phyloP scores from a whole-genome alignment of 2,888 invertebrate genomes.

The Hypsopygia costalis region DNA sequence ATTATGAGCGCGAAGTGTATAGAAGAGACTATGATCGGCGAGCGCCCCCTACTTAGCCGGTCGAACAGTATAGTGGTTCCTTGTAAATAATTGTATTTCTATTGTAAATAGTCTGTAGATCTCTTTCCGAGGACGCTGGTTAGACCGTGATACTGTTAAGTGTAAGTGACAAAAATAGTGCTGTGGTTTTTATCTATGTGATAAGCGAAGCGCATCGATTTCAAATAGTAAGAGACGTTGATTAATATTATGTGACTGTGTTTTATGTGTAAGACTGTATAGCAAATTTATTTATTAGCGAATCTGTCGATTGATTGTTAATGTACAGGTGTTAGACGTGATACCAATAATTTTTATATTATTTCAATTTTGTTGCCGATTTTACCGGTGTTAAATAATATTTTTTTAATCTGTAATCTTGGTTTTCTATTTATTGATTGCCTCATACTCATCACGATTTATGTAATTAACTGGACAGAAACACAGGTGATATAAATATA shows the following conservation, averaged over 20 bases:
- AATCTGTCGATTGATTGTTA: conserved; percentile 64
- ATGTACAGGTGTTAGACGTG: conserved; percentile 65
- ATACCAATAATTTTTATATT: conserved; percentile 68
- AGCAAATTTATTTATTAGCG: conserved; percentile 75
- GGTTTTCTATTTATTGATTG: conserved; percentile 62
- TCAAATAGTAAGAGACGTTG: conserved; percentile 45
- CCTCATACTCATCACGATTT: conserved; percentile 45
- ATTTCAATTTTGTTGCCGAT: conserved; percentile 64
- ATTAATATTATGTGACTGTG: conserved; percentile 47
- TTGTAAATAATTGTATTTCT: conserved; percentile 60
- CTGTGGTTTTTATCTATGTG: conserved; percentile 77
- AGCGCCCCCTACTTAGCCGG: conserved; percentile 78
- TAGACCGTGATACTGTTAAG: conserved; percentile 56
- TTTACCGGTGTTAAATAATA: conserved; percentile 44
- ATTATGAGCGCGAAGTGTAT: conserved; percentile 79
- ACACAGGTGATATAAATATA: conserved; percentile 64
- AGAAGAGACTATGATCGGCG: conserved; percentile 83
- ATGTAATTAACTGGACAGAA: conserved; percentile 55
- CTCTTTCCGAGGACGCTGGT: conserved; percentile 55
- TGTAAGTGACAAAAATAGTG: conserved; percentile 76
- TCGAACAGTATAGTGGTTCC: conserved; percentile 13
- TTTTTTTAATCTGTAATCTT: conserved; percentile 48
- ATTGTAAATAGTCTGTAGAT: conserved; percentile 63
- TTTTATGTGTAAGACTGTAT: conserved; percentile 72
- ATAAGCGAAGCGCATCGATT: conserved; percentile 68